Conservation (phyloP, 2,113 vertebrate genomes). For the Chloroceryle aenea region DNA sequence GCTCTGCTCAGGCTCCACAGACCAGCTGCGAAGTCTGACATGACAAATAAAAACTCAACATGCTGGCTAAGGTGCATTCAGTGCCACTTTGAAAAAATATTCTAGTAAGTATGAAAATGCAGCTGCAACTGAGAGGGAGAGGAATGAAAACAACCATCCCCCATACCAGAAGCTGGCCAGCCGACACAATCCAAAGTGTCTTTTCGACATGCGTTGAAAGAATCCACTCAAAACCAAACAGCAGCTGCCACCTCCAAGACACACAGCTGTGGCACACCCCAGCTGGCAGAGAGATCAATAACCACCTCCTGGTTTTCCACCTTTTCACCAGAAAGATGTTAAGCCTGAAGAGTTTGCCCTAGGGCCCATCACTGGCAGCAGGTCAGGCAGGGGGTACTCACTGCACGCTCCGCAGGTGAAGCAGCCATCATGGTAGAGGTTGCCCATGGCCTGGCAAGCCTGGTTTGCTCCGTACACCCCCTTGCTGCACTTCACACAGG, state of each 20-base stretch:
- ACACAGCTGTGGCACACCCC: not conserved
- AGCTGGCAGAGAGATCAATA: not conserved
- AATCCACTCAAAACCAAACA: not conserved
- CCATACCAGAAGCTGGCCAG: not conserved
- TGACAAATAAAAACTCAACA: not conserved
- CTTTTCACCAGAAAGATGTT: not conserved
- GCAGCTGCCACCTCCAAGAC: not conserved
- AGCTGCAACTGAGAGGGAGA: not conserved
- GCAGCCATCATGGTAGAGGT: slow-evolving; percentile 92
- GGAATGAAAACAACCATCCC: not conserved
- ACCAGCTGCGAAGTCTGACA: not conserved
- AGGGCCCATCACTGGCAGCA: not conserved
- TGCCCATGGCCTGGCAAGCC: slow-evolving; percentile 97
- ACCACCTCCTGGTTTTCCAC: not conserved
- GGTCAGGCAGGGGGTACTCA: slow-evolving; percentile 74
- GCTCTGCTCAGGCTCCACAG: not conserved
- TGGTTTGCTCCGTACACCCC: slow-evolving; percentile 90
- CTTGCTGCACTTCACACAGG: slow-evolving; percentile 92
- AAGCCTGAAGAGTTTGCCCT: not conserved
- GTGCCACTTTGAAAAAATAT: not conserved
- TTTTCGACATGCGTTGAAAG: not conserved
- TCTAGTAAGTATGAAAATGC: not conserved
- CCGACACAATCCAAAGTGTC: not conserved
- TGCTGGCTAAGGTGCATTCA: not conserved
- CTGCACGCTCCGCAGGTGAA: slow-evolving; percentile 97